Conservation (phyloP, 2,888 invertebrate genomes). For the Drosophila rellima region DNA sequence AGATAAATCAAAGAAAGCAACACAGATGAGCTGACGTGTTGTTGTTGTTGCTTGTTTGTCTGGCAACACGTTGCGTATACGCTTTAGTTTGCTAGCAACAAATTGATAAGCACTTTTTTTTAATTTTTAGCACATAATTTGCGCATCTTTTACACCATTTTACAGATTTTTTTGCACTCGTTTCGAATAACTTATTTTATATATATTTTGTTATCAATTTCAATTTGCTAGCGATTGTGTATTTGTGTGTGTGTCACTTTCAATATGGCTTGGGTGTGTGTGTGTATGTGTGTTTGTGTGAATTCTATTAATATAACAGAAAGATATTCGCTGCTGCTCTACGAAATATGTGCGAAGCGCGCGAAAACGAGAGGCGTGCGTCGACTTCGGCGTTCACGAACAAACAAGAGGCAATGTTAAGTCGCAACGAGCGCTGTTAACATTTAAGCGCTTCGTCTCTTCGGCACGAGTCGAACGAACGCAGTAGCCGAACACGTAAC, state of each 20-base stretch:
- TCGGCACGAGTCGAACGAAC: conserved; percentile 32
- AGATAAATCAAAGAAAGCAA: conserved; percentile 14
- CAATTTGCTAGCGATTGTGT: conserved; percentile 34
- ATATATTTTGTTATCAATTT: conserved; percentile 51
- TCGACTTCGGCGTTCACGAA: conserved; percentile 68
- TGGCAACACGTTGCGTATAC: conserved; percentile 59
- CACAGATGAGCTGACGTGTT: conserved; percentile 22
- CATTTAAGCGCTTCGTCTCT: conserved; percentile 23
- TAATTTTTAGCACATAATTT: neutral
- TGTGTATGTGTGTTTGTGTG: conserved; percentile 50
- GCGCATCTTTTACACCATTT: conserved; percentile 16
- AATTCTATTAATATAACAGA: conserved; percentile 68
- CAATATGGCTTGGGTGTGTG: conserved; percentile 44
- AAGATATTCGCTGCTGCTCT: conserved; percentile 57
- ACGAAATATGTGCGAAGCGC: conserved; percentile 63
- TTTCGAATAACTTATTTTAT: conserved; percentile 31
- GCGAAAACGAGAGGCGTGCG: conserved; percentile 72
- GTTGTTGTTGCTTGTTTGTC: conserved; percentile 13
- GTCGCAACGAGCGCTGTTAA: conserved; percentile 43
- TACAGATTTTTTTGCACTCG: conserved; percentile 15
- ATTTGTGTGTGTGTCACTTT: conserved; percentile 48
- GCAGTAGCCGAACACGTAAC: conserved; percentile 3
- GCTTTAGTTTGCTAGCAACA: conserved; percentile 36
- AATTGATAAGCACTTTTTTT: conserved; percentile 23
- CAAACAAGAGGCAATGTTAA: conserved; percentile 59